Evolutionary conservation across 35 echinoderm and acorn worm genomes (phyloP).

Genomic region (Stichopus chloronotus): DNA sequence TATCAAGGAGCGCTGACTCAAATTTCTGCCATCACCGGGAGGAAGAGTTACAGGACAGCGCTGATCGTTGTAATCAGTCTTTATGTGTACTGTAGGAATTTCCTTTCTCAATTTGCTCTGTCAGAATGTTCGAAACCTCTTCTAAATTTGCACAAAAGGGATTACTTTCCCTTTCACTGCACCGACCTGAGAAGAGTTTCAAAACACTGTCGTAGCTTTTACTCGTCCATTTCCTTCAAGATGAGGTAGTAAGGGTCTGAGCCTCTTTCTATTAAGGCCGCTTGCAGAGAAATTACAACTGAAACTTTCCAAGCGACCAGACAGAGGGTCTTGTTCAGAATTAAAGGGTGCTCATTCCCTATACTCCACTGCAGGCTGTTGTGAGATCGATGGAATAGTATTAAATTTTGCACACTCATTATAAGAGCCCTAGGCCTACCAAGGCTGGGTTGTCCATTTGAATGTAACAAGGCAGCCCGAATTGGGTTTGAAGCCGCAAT

Average conservation of each 20-base stretch:
- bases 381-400: conserved; percentile 2
- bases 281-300: background rate
- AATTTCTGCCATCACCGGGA: too few relatives aligned
- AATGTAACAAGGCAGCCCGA: background rate
- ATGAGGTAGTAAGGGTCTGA: background rate
- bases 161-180: conserved; percentile 6
- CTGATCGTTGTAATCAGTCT: too few relatives aligned
- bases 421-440: background rate
- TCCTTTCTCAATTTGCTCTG: too few relatives aligned
- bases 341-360: background rate
- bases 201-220: background rate
- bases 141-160: conserved; percentile 1
- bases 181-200: conserved; percentile 19
- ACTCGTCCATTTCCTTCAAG: background rate
- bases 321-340: conserved; percentile 25
- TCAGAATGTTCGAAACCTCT: background rate
- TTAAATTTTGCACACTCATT: background rate
- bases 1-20: too few relatives aligned
- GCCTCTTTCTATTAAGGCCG: background rate
- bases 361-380: background rate
- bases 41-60: too few relatives aligned
- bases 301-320: conserved; percentile 12
- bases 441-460: conserved; percentile 23
- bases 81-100: too few relatives aligned
- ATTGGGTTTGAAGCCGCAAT: too few relatives aligned